Evolutionary conservation across 2,113 vertebrate species (phyloP), one percentile per base, ranked within the genome.

Genomic region (Pygathrix nemaeus): DNA sequence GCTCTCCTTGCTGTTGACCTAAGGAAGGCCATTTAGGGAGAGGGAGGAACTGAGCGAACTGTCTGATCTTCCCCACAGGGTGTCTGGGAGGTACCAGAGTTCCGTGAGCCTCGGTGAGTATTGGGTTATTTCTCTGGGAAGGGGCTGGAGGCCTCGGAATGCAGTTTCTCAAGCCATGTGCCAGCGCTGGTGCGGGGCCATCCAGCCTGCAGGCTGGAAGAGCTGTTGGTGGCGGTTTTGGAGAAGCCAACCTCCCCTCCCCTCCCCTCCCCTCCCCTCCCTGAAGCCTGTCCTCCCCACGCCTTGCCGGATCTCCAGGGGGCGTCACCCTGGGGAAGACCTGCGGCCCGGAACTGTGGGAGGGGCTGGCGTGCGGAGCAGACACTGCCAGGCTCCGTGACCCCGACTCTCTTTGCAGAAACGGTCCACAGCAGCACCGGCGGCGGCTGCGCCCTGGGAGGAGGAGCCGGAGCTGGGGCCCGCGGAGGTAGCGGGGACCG

Each of bases 71-170:
- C 64, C 55, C 9, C n/a, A 11, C 90, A 93, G 86, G 90, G 93
- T 93, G 95, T 95, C 90, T 23, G 95, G 94, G 16, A 86, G 93
- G 81, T 90, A 75, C 66, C 86, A 48, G 86, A 95, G 81, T 40
- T 52, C 93, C 0, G 43, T 78, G 35, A 83, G 66, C 85, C 50
- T 95, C 0, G 10, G 30, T 90, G 73, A 96, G 93, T n/a, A 38
- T 30, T 0, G 1, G 14, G 45, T 3, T 72, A 23, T 27, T 68
- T 80, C 45, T 88, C 25, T 38, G 18, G 35, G 70, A 20, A 40
- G 59, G 43, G 38, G 43, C 27, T 38, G 43, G 27, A 75, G 2
- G 6, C 38, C 35, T 76, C 40, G n/a, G 94, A 50, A 61, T 43
- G 25, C 23, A 27, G 80, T 8, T 86, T 93, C 52, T 90, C 38